These are phyloP conservation scores for Drosophila ogumai DNA, from an alignment of 1,140 invertebrate genomes.

Conservation along the genomic window DNA sequence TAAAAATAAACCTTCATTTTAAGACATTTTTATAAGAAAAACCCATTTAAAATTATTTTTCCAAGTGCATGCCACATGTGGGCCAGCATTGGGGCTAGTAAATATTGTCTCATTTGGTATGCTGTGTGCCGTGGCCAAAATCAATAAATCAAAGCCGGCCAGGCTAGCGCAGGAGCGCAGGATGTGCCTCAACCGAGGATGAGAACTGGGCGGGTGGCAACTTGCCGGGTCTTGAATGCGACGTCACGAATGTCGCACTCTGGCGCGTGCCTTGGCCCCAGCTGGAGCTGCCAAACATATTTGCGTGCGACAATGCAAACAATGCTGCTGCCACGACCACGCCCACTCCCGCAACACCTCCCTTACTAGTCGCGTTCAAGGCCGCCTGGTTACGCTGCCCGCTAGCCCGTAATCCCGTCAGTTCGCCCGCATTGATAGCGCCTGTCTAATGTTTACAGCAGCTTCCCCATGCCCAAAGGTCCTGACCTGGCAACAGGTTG, in stretches of 20 bases:
- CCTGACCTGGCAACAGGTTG: constrained; percentile 68
- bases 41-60: neutral
- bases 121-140: constrained; percentile 69
- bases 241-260: constrained; percentile 69
- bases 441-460: constrained; percentile 41
- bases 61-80: constrained; percentile 58
- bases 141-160: constrained; percentile 80
- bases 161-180: constrained; percentile 7
- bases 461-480: constrained; percentile 30
- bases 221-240: constrained; percentile 56
- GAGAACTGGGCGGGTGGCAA: neutral
- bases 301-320: constrained; percentile 77
- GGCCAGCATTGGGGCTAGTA: constrained; percentile 46
- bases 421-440: constrained; percentile 53
- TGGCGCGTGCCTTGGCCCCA: constrained; percentile 65
- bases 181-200: constrained; percentile 8
- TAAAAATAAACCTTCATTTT: fast-evolving
- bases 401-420: constrained; percentile 22
- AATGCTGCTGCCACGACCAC: constrained; percentile 40
- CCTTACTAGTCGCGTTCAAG: constrained; percentile 39
- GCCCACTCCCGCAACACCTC: neutral
- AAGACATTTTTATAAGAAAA: neutral
- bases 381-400: constrained; percentile 46
- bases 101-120: constrained; percentile 82
- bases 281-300: constrained; percentile 65